Evolutionary conservation across 1,140 invertebrate genomes (phyloP), one percentile per base, ranked within the genome.

Genomic region (Hermetia illucens): DNA sequence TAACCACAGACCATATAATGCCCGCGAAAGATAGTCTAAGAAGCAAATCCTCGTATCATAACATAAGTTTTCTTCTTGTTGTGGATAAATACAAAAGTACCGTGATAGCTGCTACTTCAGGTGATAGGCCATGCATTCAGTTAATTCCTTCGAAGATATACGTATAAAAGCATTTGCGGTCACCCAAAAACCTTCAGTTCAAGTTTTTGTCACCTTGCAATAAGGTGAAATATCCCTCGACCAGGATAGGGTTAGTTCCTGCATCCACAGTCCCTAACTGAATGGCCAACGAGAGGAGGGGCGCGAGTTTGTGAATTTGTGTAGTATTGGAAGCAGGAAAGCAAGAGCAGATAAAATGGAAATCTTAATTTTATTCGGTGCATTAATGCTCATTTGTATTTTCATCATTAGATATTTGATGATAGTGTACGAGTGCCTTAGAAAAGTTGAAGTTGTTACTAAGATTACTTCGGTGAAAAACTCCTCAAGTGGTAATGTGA

Each of bases 111-210:
- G n/a, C n/a, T n/a, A n/a, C n/a, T n/a, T n/a, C n/a, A n/a, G n/a
- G n/a, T n/a, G n/a, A n/a, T n/a, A n/a, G n/a, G n/a, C n/a, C n/a
- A n/a, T n/a, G n/a, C n/a, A n/a, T n/a, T n/a, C n/a, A n/a, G n/a
- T n/a, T n/a, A n/a, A n/a, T n/a, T n/a, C n/a, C n/a, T n/a, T n/a
- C n/a, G n/a, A n/a, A n/a, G n/a, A n/a, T n/a, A 25, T 25, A 37
- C 36, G 29, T 37, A 37, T 37, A 37, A 20, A 37, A 37, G 29
- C 36, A 25, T 27, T 13, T 25, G 36, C 16, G n/a, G 9, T 37
- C 36, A n/a, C 13, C 36, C 36, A 37, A 37, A 37, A 36, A 16
- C 36, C 17, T 37, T 37, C 36, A 37, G 36, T 37, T 37, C 29
- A 37, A 8, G 17, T 37, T 37, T 37, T 37, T 37, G 21, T 22